phyloP scores from a whole-genome alignment of 2,888 invertebrate species.

The Nycteola revayana region DNA sequence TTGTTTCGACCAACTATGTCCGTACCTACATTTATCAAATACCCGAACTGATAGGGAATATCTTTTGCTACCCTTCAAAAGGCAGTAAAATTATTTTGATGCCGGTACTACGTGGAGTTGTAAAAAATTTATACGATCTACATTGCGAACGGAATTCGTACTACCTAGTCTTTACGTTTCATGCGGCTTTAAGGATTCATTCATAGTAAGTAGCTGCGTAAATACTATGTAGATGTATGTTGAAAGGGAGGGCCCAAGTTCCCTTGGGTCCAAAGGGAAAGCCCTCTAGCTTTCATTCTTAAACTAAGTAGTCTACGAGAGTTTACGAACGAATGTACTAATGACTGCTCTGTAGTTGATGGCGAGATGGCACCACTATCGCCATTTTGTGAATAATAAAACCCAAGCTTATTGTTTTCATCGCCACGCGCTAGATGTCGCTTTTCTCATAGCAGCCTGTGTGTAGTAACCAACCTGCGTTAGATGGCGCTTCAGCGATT shows the following conservation, averaged over 20 bases:
- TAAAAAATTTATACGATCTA: slow-evolving; percentile 34
- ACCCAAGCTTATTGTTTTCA: too few species aligned
- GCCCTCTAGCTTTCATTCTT: slow-evolving; percentile 15
- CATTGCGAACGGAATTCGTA: slow-evolving; percentile 34
- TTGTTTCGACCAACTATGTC: slow-evolving; percentile 8
- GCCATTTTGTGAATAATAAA: too few species aligned
- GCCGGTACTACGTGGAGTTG: slow-evolving; percentile 22
- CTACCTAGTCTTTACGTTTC: slow-evolving; percentile 28
- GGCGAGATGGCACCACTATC: slow-evolving; percentile 21
- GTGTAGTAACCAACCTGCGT: slow-evolving; percentile 4
- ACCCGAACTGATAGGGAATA: slow-evolving; percentile 18
- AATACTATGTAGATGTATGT: slow-evolving; percentile 1
- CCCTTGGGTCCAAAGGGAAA: neutral
- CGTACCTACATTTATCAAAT: slow-evolving; percentile 13
- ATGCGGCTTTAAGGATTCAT: slow-evolving; percentile 31
- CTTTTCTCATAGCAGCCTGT: too few species aligned
- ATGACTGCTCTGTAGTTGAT: too few species aligned
- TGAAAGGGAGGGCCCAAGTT: neutral
- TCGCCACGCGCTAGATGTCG: too few species aligned
- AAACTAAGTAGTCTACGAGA: slow-evolving; percentile 11
- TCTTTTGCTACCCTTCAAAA: slow-evolving; percentile 26
- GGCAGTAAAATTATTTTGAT: slow-evolving; percentile 33
- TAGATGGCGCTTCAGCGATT: slow-evolving; percentile 19
- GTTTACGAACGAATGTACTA: too few species aligned
- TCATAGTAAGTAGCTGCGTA: slow-evolving; percentile 22